These are phyloP conservation scores for Pollicipes pollicipes DNA, from an alignment of 1,140 invertebrate species.

Conservation along the genomic window DNA sequence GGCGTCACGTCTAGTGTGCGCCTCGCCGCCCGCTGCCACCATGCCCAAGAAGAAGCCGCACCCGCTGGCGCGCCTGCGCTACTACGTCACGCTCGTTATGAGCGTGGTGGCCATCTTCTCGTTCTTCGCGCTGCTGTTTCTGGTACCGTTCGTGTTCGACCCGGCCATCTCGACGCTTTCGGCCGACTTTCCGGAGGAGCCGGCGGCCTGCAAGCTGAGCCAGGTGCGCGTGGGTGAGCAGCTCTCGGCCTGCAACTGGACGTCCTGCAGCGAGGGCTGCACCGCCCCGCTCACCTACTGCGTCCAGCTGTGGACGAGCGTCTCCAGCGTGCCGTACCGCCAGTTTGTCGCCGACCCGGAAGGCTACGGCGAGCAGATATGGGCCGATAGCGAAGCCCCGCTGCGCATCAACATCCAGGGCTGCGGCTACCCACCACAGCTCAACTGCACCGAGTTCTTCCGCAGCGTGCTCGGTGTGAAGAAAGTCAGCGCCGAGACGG, in stretches of 20 bases:
- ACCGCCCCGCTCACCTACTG: conserved; percentile 73
- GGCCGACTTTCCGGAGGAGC: conserved; percentile 61
- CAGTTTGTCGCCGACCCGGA: conserved; percentile 15
- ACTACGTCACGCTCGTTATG: conserved; percentile 19
- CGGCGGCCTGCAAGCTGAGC: conserved; percentile 45
- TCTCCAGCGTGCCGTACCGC: conserved; percentile 25
- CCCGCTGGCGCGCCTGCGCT: conserved; percentile 14
- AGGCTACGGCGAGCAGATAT: conserved; percentile 17
- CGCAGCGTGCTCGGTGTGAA: neutral
- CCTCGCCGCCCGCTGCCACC: neutral
- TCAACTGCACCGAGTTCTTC: conserved; percentile 58
- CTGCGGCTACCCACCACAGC: conserved; percentile 69
- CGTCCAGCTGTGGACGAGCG: conserved; percentile 73
- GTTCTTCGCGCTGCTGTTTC: conserved; percentile 77
- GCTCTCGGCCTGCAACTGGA: conserved; percentile 58
- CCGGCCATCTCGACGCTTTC: conserved; percentile 76
- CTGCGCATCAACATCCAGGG: conserved; percentile 62
- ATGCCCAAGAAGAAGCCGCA: conserved; percentile 11
- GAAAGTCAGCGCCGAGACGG: neutral
- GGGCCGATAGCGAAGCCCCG: conserved; percentile 38
- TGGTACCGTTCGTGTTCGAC: conserved; percentile 84
- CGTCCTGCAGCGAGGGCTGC: conserved; percentile 75
- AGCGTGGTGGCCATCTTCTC: conserved; percentile 50
- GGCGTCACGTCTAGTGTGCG: neutral
- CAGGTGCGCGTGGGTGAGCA: conserved; percentile 54